Evolutionary conservation across 2,797 vertebrate species (phyloP).

Genomic region (Acestrorhynchus altus): DNA sequence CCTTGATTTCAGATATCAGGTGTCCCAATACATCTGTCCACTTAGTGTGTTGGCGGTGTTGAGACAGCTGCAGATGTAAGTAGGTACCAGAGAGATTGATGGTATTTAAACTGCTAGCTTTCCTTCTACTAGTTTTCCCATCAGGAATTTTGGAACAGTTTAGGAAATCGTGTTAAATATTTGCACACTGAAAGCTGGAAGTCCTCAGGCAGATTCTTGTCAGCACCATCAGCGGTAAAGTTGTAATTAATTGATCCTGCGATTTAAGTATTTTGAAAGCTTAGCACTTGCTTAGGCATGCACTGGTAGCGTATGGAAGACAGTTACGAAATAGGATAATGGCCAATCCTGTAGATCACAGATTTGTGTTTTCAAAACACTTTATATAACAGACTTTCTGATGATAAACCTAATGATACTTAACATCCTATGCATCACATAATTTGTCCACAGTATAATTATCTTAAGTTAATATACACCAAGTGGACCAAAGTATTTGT

Average conservation of each 20-base stretch:
- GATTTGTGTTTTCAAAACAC: neutral
- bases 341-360: neutral
- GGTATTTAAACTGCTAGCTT: neutral
- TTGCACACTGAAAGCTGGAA: neutral
- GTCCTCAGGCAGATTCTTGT: neutral
- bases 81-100: neutral
- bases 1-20: too few relatives aligned
- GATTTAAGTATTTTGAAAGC: neutral
- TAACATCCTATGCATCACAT: neutral
- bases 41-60: too few relatives aligned
- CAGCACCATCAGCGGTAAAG: neutral
- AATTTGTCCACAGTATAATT: too few relatives aligned
- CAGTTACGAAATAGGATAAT: neutral
- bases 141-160: neutral
- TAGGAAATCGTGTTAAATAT: neutral
- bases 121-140: neutral
- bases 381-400: neutral
- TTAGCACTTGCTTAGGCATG: neutral
- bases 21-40: too few relatives aligned
- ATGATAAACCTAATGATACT: neutral
- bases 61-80: neutral
- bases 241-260: slow-evolving; percentile 17
- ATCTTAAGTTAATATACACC: too few relatives aligned
- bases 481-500: too few relatives aligned
- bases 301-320: neutral